phyloP scores from a whole-genome alignment of 2,797 vertebrate species.

The Echeneis naucrates region DNA sequence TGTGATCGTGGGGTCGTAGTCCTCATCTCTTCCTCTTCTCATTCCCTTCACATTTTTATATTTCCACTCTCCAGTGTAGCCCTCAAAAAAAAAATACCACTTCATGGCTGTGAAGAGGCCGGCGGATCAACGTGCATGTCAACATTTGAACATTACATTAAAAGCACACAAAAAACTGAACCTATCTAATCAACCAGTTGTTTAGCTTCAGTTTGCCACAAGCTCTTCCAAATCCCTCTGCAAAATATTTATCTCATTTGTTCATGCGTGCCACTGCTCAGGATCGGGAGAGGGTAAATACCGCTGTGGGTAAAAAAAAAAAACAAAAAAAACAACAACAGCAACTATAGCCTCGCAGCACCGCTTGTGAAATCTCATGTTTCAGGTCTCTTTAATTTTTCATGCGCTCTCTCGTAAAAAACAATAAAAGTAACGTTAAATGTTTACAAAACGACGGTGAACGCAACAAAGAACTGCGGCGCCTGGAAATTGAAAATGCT shows the following conservation, averaged over 20 bases:
- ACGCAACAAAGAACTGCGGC: slow-evolving; percentile 45
- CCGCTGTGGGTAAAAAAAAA: slow-evolving; percentile 11
- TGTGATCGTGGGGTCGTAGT: background rate
- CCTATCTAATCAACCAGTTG: slow-evolving; percentile 4
- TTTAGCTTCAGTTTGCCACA: slow-evolving; percentile 20
- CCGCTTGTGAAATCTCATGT: slow-evolving; percentile 25
- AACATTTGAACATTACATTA: background rate
- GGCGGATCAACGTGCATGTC: background rate
- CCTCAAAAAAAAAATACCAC: background rate
- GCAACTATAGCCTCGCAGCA: slow-evolving; percentile 33
- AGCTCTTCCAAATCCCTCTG: slow-evolving; percentile 23
- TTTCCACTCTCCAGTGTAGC: background rate
- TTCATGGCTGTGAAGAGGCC: background rate
- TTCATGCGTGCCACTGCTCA: slow-evolving; percentile 20
- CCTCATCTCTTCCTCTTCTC: background rate
- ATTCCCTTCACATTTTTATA: background rate
- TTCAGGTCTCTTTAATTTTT: slow-evolving; percentile 66
- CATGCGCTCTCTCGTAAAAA: slow-evolving; percentile 46
- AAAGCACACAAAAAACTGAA: background rate
- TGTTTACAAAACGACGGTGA: slow-evolving; percentile 48
- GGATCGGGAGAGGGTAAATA: slow-evolving; percentile 46
- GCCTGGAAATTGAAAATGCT: slow-evolving; percentile 3
- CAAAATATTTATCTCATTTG: slow-evolving; percentile 60
- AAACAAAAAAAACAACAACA: no score
- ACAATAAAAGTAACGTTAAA: slow-evolving; percentile 37